Evolutionary conservation across 2,888 invertebrate species (phyloP).

Genomic region (Lasioglossum figueresi): DNA sequence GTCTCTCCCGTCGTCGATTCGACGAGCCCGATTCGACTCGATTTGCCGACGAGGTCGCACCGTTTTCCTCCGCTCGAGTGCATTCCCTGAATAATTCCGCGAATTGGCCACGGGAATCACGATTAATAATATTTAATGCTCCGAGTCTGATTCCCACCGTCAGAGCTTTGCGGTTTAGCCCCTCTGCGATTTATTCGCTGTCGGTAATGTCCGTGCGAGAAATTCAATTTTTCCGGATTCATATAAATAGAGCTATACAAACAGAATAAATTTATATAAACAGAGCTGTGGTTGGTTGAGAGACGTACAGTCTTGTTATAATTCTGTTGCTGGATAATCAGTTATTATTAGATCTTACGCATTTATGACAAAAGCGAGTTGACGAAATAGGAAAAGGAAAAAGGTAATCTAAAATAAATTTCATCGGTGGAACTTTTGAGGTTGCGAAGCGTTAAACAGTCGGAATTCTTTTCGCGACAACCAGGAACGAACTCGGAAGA

Average conservation of each 20-base stretch:
- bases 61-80: neutral
- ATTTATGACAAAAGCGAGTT: neutral
- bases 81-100: neutral
- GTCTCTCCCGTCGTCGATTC: conserved; percentile 9
- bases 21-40: conserved; percentile 34
- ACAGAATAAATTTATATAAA: too few species aligned
- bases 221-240: neutral
- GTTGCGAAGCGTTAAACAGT: neutral
- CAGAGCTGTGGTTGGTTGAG: neutral
- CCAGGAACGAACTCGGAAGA: neutral
- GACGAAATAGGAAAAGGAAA: neutral
- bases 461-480: neutral
- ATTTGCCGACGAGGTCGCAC: neutral
- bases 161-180: neutral
- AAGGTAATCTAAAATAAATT: neutral
- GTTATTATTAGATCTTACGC: neutral
- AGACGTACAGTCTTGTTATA: neutral
- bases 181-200: neutral
- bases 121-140: conserved; percentile 11
- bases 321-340: neutral
- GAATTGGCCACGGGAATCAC: neutral
- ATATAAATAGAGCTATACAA: too few species aligned
- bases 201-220: neutral
- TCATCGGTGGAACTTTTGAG: neutral
- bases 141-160: neutral